Base-by-base conservation (phyloP, 2,797 vertebrate genomes). In the Coendou prehensilis region DNA sequence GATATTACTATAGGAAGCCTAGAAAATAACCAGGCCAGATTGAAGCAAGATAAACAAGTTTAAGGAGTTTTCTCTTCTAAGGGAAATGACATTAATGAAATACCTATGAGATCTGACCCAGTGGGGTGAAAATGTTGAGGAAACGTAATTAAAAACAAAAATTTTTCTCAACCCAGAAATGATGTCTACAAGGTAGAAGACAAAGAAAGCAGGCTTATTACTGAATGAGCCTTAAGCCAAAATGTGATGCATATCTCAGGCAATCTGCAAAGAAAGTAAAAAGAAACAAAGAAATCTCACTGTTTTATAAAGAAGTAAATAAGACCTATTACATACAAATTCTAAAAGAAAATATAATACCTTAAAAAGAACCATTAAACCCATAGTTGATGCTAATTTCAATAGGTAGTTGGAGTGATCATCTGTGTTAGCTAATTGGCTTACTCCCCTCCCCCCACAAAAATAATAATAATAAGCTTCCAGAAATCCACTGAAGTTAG, bases 121-220 rank as follows among this genome's bases (percentile, higher is more conserved):
- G 15, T 86, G 26, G 1, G 18, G n/a, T 67, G 14, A 37, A 85
- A 57, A 11, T 50, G 30, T 52, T 95, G 67, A 52, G 33, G 54
- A 89, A 88, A 84, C 17, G 56, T 26, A 67, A 93, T 91, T 61
- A 87, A 80, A 85, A 87, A 26, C 64, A 76, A 82, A 87, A 41
- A 41, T 76, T 14, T 86, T 5, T 85, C 45, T 30, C 47, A 67
- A 20, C 63, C 41, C 23, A 41, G 26, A 50, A 93, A 67, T 45
- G 1, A 23, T 89, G 23, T 52, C 23, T 20, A 15, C 41, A 67
- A 64, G 26, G 5, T 80, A 50, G 13, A 64, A 85, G 22, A 33
- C 30, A 45, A 63, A 91, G 59, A 73, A 91, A 33, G 37, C 17
- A 50, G 41, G 10, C 50, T 52, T 82, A 37, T 78, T 83, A 78